These are phyloP conservation scores for Stomatorhinus ivindoensis DNA, from an alignment of 2,113 vertebrate species.

Conservation along the genomic window DNA sequence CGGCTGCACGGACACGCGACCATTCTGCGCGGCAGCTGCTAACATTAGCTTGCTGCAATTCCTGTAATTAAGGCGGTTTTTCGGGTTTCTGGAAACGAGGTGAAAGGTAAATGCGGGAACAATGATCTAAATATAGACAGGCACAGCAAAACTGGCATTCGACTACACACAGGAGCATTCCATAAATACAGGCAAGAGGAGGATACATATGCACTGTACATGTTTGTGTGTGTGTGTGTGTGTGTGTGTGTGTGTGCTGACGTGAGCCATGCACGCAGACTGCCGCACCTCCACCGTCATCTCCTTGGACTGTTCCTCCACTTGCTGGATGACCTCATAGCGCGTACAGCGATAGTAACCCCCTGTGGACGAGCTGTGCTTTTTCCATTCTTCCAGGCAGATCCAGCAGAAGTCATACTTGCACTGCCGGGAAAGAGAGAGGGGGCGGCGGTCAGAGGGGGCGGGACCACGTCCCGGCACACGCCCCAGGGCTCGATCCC, in stretches of 20 bases:
- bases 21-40: not conserved
- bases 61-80: not conserved
- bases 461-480: not conserved
- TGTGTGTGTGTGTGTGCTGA: not conserved
- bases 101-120: not conserved
- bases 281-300: constrained; percentile 88
- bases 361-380: constrained; percentile 96
- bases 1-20: not conserved
- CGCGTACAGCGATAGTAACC: constrained; percentile 97
- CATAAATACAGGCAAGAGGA: not conserved
- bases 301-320: constrained; percentile 94
- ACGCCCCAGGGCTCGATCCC: no score
- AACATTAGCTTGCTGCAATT: not conserved
- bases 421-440: constrained; percentile 60
- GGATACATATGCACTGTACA: no score
- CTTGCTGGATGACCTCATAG: constrained; percentile 94
- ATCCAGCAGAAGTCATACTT: constrained; percentile 99
- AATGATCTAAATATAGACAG: not conserved
- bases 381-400: constrained; percentile 98
- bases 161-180: not conserved
- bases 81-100: not conserved
- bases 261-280: not conserved
- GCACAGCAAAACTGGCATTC: not conserved
- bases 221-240: not conserved
- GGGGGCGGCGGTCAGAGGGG: no score